A percentile compares a stretch with the other conserved stretches of the same genome.
Conservation (phyloP, 2,113 vertebrate species). For the Mionectes macconnelli region DNA sequence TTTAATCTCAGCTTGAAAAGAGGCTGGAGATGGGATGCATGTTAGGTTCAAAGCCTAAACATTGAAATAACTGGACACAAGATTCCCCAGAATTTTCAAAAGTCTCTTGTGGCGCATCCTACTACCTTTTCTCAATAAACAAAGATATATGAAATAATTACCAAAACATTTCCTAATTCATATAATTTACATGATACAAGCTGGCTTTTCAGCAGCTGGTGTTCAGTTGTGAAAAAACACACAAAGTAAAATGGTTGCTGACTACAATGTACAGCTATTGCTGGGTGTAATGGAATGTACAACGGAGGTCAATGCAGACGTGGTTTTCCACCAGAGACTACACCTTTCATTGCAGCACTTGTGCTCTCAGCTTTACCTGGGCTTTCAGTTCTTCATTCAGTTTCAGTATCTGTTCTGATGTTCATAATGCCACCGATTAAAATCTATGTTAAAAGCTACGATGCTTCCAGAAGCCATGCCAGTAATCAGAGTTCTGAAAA, state of each 20-base stretch:
- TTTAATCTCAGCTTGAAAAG: slow-evolving; percentile 85
- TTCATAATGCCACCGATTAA: slow-evolving; percentile 98
- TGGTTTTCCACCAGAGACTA: slow-evolving; percentile 73
- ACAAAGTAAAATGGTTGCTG: slow-evolving; percentile 80
- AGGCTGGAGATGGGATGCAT: slow-evolving; percentile 82
- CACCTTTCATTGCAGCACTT: slow-evolving; percentile 72
- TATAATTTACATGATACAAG: slow-evolving; percentile 82
- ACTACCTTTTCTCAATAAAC: slow-evolving; percentile 79
- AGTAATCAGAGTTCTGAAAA: slow-evolving; percentile 92
- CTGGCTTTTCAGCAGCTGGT: slow-evolving; percentile 80
- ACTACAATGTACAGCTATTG: slow-evolving; percentile 83
- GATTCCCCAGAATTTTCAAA: slow-evolving; percentile 75
- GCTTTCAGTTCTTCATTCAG: slow-evolving; percentile 58
- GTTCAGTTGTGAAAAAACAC: slow-evolving; percentile 81
- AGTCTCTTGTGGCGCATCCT: slow-evolving; percentile 78
- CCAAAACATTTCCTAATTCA: slow-evolving; percentile 79
- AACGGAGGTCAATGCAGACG: slow-evolving; percentile 77
- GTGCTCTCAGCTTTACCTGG: slow-evolving; percentile 76
- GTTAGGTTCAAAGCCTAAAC: slow-evolving; percentile 77
- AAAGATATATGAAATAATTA: slow-evolving; percentile 81
- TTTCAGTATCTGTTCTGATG: slow-evolving; percentile 96
- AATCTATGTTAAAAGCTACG: slow-evolving; percentile 98
- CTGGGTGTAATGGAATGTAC: slow-evolving; percentile 80
- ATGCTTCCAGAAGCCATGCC: slow-evolving; percentile 99
- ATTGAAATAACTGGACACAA: slow-evolving; percentile 74